A percentile compares a stretch with the other conserved stretches of the same genome.
Evolutionary conservation across 2,888 invertebrate species (phyloP).

Genomic region (Amiota minor): DNA sequence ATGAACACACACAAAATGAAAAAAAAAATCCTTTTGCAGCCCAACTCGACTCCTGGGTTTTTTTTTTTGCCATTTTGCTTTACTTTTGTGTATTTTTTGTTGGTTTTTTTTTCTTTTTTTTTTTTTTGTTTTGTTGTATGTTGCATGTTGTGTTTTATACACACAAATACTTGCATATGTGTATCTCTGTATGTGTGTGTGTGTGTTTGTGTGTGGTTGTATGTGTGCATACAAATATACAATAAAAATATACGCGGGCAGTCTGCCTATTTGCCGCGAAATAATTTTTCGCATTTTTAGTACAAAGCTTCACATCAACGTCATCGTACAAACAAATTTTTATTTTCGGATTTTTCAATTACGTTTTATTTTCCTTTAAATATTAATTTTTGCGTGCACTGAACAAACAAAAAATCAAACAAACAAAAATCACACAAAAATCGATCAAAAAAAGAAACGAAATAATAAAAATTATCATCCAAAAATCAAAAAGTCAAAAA

Average conservation of each 20-base stretch:
- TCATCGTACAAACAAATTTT: conserved; percentile 71
- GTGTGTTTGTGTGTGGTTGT: background rate
- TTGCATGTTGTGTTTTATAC: conserved; percentile 51
- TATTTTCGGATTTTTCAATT: conserved; percentile 71
- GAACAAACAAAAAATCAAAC: conserved; percentile 50
- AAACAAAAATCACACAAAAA: conserved; percentile 10
- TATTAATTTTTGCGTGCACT: conserved; percentile 66
- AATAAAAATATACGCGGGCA: conserved; percentile 49
- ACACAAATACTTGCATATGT: conserved; percentile 41
- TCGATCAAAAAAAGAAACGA: conserved; percentile 38
- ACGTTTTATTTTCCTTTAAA: conserved; percentile 72
- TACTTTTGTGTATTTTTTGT: too few species aligned
- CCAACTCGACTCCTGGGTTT: background rate
- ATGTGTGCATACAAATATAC: background rate
- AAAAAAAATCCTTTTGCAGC: conserved; percentile 3
- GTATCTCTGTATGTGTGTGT: conserved; percentile 52
- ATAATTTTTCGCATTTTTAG: conserved; percentile 71
- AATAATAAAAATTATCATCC: conserved; percentile 42
- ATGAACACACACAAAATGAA: background rate
- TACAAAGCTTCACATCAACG: conserved; percentile 72
- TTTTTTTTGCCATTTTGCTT: too few species aligned
- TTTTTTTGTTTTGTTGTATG: conserved; percentile 33
- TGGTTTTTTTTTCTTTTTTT: conserved; percentile 15
- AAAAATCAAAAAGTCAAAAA: conserved; percentile 43
- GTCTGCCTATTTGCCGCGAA: conserved; percentile 65